Evolutionary conservation across 1,140 invertebrate genomes (phyloP).

Genomic region (Drosophila nannoptera): DNA sequence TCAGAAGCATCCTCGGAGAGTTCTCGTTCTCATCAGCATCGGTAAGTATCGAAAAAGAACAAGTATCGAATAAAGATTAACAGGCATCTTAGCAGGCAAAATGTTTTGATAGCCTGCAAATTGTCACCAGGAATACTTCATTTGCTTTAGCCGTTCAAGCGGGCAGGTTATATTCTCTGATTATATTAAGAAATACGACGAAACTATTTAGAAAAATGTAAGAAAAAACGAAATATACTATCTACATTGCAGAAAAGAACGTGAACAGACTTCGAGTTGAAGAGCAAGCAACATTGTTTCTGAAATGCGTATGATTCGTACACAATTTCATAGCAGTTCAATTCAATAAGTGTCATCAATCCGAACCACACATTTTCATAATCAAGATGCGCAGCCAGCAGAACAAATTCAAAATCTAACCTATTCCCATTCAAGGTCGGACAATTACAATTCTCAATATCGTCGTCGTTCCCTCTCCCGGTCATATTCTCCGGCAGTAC

Average conservation of each 20-base stretch:
- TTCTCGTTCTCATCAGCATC: constrained; percentile 19
- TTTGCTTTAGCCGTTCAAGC: constrained; percentile 31
- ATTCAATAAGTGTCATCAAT: constrained; percentile 28
- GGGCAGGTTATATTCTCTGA: constrained; percentile 34
- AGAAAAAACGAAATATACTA: constrained; percentile 13
- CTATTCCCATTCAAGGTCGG: constrained; percentile 69
- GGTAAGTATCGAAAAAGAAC: constrained; percentile 27
- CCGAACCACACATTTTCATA: constrained; percentile 31
- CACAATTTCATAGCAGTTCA: constrained; percentile 26
- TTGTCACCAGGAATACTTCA: constrained; percentile 49
- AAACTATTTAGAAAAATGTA: constrained; percentile 22
- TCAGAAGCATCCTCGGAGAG: constrained; percentile 24
- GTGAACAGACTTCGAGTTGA: constrained; percentile 2
- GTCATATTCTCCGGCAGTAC: constrained; percentile 36
- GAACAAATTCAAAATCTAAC: constrained; percentile 55
- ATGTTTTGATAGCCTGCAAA: constrained; percentile 1
- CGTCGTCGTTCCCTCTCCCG: constrained; percentile 46
- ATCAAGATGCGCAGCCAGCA: constrained; percentile 38
- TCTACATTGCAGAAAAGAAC: constrained; percentile 10
- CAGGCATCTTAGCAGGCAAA: constrained; percentile 15
- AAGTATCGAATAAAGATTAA: constrained; percentile 19
- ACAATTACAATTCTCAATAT: constrained; percentile 27
- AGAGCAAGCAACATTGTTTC: constrained; percentile 21
- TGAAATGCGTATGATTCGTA: constrained; percentile 11
- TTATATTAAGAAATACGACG: constrained; percentile 31